A percentile compares a stretch with the other conserved stretches of the same genome.
Conservation (phyloP, 2,888 invertebrate species). For the Phorcus lineatus region DNA sequence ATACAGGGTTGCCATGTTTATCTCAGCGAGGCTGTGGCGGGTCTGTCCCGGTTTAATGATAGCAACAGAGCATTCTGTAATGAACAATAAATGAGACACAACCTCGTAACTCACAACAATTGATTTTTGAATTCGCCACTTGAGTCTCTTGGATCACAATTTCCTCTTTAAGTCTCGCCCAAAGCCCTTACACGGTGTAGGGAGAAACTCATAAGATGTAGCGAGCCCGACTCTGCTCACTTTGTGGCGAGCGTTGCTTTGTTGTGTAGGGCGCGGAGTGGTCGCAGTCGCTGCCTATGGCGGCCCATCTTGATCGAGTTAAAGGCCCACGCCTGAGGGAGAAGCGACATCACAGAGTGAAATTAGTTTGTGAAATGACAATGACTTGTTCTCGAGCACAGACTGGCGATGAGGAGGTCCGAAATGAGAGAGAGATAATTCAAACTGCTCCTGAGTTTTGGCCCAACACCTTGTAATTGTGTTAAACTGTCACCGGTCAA, state of each 20-base stretch:
- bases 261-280: background rate
- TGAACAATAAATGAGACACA: background rate
- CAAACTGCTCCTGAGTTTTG: conserved; percentile 24
- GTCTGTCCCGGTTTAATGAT: too few species aligned
- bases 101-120: conserved; percentile 11
- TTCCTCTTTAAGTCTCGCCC: conserved; percentile 25
- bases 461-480: conserved; percentile 28
- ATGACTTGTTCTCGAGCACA: conserved; percentile 20
- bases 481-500: conserved; percentile 26
- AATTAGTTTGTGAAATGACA: conserved; percentile 28
- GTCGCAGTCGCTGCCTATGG: background rate
- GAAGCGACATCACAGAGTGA: conserved; percentile 2
- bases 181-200: background rate
- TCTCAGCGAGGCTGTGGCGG: too few species aligned
- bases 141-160: conserved; percentile 13
- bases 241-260: background rate
- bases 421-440: conserved; percentile 29
- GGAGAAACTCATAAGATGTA: background rate
- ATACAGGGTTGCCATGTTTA: too few species aligned
- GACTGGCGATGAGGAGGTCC: conserved; percentile 19
- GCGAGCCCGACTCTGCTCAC: background rate
- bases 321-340: conserved; percentile 22
- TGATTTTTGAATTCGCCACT: conserved; percentile 24
- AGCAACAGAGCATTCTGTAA: background rate
- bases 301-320: conserved; percentile 25